Conservation (phyloP, 2,888 invertebrate species). For the Ornithoptera priamus region DNA sequence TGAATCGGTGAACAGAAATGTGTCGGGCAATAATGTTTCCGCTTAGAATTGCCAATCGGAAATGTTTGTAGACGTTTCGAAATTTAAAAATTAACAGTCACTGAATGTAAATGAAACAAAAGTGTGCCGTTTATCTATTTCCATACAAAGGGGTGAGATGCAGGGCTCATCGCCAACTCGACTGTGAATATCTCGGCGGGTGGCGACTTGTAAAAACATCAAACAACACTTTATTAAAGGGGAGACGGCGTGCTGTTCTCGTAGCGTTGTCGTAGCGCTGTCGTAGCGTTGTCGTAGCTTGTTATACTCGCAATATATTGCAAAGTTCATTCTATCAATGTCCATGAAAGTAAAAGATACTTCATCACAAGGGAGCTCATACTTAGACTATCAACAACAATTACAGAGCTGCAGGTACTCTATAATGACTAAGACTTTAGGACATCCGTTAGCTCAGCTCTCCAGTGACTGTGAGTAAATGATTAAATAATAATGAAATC, state of each 20-base stretch:
- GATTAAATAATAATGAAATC: no score
- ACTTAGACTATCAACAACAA: no score
- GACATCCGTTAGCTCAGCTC: no score
- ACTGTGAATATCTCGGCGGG: conserved; percentile 56
- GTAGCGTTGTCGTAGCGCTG: background rate
- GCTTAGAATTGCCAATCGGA: background rate
- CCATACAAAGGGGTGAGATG: conserved; percentile 56
- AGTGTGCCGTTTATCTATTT: conserved; percentile 44
- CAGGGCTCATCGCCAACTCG: conserved; percentile 55
- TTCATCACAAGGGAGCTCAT: no score
- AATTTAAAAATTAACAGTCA: conserved; percentile 9
- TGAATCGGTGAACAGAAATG: no score
- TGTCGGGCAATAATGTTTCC: no score
- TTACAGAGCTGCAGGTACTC: no score
- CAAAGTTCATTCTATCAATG: no score
- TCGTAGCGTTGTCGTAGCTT: conserved; percentile 1
- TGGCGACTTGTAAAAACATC: conserved; percentile 43
- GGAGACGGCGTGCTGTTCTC: conserved; percentile 36
- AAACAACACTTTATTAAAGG: conserved; percentile 45
- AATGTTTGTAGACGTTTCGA: no score
- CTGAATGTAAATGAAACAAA: conserved; percentile 26
- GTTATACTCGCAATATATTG: background rate
- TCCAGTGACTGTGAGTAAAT: no score
- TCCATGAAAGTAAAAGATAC: no score
- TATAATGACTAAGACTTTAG: no score